Evolutionary conservation across 2,888 invertebrate genomes (phyloP).

Genomic region (Philaethria dido): DNA sequence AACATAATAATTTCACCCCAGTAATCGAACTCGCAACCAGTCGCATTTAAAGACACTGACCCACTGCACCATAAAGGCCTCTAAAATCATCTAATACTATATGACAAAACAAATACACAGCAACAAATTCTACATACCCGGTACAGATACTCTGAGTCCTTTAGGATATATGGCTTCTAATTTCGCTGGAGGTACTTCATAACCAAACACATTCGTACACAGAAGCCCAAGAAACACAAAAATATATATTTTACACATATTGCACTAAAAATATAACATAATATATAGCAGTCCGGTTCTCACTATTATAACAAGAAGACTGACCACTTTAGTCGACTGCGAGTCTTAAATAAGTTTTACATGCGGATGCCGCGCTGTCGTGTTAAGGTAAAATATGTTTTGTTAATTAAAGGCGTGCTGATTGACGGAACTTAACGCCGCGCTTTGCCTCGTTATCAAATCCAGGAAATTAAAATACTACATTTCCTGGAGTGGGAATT

Average conservation of each 20-base stretch:
- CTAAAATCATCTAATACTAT: no score
- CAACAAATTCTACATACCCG: slow-evolving; percentile 67
- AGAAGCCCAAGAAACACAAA: slow-evolving; percentile 36
- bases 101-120: neutral
- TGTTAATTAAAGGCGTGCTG: neutral
- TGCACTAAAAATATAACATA: neutral
- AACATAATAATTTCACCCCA: no score
- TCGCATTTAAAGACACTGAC: no score
- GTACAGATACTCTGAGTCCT: slow-evolving; percentile 85
- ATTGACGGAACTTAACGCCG: no score
- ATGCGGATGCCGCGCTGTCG: neutral
- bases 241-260: slow-evolving; percentile 25
- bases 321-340: slow-evolving; percentile 1
- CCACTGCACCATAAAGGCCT: no score
- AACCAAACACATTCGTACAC: slow-evolving; percentile 41
- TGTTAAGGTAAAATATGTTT: neutral
- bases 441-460: no score
- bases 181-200: slow-evolving; percentile 77
- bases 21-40: no score
- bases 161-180: slow-evolving; percentile 84
- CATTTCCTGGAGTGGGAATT: no score
- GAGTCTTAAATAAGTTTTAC: slow-evolving; percentile 11
- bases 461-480: no score
- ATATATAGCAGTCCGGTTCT: slow-evolving; percentile 2
- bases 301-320: neutral